Base-by-base conservation (phyloP, 2,113 vertebrate genomes). In the Lamprologus sp. region DNA sequence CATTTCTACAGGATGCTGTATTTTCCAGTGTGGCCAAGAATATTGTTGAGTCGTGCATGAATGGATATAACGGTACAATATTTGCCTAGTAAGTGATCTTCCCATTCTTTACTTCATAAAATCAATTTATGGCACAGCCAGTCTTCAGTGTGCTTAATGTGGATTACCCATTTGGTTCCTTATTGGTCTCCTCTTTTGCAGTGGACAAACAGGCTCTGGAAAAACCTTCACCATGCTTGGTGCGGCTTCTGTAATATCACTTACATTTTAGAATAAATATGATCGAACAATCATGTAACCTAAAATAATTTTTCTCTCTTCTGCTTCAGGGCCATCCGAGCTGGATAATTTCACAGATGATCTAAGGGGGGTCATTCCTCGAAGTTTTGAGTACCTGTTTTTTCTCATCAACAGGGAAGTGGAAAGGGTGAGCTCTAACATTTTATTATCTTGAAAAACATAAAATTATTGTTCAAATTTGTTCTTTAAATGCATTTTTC, bases 201-300 rank as follows among this genome's bases (percentile, higher is more conserved):
- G 98, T 94, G 98, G 98, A 53, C 98, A 99, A 94, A 99, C 98
- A 3, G 98, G 98, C 19, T 99, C 98, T 89, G 98, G 98, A 33
- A 99, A 99, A 95, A 99, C 98, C 1, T 99, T 99, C 89, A 99
- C 98, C 12, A 99, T 99, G 98, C 97, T 99, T 92, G 98, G 98
- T 99, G 92, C 96, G 97, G 33, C 35, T 84, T 86, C 4, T 13
- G 1, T 60, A 21, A 21, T 13, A 26, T 17, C 31, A 10, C 9
- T 63, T 51, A 37, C 11, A 86, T 7, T 51, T 9, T 85, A n/a
- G 14, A 42, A 47, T 10, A 13, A 75, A 26, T 42, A 35, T 47
- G 9, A 17, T 80, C 11, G 7, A 26, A 2, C 9, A n/a, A 49
- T 53, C 8, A 2, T 55, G n/a, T 12, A 35, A 73, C 45, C 35